phyloP scores from a whole-genome alignment of 2,113 vertebrate genomes.

The Jacana jacana region DNA sequence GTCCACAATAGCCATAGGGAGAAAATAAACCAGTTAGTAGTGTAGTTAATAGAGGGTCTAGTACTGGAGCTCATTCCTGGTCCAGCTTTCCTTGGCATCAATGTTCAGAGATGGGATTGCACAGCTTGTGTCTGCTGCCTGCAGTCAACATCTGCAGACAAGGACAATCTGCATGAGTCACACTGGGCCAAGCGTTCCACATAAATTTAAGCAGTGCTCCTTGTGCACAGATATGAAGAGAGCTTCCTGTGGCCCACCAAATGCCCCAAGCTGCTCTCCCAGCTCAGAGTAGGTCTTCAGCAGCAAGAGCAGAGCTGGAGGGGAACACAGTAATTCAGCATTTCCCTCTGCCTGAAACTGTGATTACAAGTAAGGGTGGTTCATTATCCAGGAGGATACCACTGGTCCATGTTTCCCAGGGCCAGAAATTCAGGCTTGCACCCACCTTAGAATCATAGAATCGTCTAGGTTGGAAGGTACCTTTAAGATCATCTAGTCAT shows the following conservation, averaged over 20 bases:
- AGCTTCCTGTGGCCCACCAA: rapidly evolving
- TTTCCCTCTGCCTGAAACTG: neutral
- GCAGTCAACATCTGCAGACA: neutral
- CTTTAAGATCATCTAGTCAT: too few relatives aligned
- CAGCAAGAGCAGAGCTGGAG: neutral
- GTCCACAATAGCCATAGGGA: neutral
- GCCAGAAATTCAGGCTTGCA: neutral
- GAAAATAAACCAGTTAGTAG: neutral
- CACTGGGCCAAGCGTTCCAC: neutral
- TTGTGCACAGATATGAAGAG: neutral
- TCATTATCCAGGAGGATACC: neutral
- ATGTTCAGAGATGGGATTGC: neutral
- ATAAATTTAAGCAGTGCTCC: neutral
- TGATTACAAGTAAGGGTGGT: neutral
- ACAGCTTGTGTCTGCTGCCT: neutral
- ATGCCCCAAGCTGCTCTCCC: neutral
- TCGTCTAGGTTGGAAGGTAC: too few relatives aligned
- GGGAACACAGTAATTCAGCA: neutral
- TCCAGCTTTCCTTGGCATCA: neutral
- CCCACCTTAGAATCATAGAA: neutral
- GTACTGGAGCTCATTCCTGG: neutral
- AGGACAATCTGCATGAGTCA: neutral
- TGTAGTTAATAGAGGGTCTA: neutral
- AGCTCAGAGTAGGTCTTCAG: neutral
- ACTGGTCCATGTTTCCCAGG: neutral